These are phyloP conservation scores for Lasioglossum villosulum DNA, from an alignment of 2,888 invertebrate genomes.

Conservation along the genomic window DNA sequence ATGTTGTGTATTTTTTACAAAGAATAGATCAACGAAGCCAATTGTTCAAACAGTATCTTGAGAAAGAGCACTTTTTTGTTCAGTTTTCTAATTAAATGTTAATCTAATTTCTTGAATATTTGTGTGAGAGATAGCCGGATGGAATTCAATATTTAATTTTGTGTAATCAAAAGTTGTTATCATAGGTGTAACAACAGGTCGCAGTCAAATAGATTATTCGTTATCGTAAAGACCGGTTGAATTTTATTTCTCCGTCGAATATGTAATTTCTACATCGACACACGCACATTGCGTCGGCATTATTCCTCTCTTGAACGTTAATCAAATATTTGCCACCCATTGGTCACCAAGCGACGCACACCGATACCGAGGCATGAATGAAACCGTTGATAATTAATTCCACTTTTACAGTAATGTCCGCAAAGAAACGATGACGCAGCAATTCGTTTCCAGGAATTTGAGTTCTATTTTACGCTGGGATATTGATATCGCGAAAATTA, in stretches of 20 bases:
- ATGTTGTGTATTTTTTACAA: no score
- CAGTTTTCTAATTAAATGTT: not conserved
- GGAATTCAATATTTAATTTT: not conserved
- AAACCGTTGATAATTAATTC: constrained; percentile 13
- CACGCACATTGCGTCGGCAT: constrained; percentile 1
- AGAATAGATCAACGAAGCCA: no score
- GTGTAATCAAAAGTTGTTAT: not conserved
- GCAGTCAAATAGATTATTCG: constrained; percentile 20
- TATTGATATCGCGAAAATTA: not conserved
- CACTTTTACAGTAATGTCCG: not conserved
- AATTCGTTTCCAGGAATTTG: no score
- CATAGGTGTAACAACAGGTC: not conserved
- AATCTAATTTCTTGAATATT: not conserved
- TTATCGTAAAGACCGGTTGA: constrained; percentile 3
- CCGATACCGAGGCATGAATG: not conserved
- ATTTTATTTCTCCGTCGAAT: not conserved
- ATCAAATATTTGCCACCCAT: constrained; percentile 33
- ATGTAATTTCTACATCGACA: not conserved
- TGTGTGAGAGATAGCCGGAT: not conserved
- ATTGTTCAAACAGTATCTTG: no score
- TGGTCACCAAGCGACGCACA: constrained; percentile 13
- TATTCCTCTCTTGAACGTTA: constrained; percentile 7
- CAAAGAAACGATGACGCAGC: not conserved
- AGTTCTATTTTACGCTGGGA: not conserved
- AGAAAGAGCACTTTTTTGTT: not conserved